Base-by-base conservation (phyloP, 2,888 invertebrate genomes). In the Seira musarum region DNA sequence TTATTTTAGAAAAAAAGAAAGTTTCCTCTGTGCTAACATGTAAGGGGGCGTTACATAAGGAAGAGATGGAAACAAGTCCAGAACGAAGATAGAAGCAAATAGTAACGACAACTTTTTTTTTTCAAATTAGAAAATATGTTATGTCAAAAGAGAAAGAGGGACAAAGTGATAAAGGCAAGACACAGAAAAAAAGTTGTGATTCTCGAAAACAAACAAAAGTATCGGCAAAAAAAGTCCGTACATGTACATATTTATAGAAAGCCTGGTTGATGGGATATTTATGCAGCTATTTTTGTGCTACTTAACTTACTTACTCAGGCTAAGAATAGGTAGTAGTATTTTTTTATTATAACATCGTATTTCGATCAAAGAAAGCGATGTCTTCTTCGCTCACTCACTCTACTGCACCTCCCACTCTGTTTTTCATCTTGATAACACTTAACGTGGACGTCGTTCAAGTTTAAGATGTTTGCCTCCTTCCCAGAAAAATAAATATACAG, bases 161-260 rank as follows among this genome's bases (percentile, higher is more conserved):
- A 53, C 53, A 60, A 60, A 60, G 60, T 60, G 60, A 60, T 60
- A 60, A 60, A 60, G 22, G 60, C 21, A 57, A 69, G 17, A 35
- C 21, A 35, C 6, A 68, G 60, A 1, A 60, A 30, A 49, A n/a
- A 60, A 35, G 10, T 46, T 10, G 53, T 24, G 46, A 15, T 15
- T 19, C 46, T 21, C 5, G 19, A 40, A 22, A 22, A 67, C 35
- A 70, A 70, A 25, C 64, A 64, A 68, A 68, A 60, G 64, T 76
- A 77, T 77, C 64, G 68, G 21, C 35, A 60, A 19, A 60, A 19
- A 22, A 21, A 8, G 5, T 60, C 60, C 60, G 22, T 21, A 60
- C 8, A 60, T 19, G 60, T 3, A n/a, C n/a, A n/a, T n/a, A n/a
- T n/a, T n/a, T n/a, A 19, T 60, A 60, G 21, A n/a, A 60, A 10